Percentiles rank a stretch among this genome's conserved stretches.
These are phyloP conservation scores for Melanaphis sacchari DNA, from an alignment of 1,140 invertebrate species.

Conservation along the genomic window DNA sequence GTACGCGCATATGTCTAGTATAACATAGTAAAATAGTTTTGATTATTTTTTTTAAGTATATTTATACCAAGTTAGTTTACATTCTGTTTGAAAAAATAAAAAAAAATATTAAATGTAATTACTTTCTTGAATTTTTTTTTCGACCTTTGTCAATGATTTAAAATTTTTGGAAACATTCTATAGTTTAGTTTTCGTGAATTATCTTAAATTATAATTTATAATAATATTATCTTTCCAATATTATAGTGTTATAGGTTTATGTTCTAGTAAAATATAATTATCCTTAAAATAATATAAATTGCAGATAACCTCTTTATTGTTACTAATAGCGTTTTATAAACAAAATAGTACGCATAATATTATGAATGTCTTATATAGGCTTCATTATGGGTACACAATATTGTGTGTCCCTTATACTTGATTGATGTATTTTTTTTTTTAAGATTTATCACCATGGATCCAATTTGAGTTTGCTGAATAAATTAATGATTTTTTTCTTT, in stretches of 20 bases:
- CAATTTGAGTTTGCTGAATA: conserved; percentile 30
- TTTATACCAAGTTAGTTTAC: background rate
- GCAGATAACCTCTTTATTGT: background rate
- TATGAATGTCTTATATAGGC: background rate
- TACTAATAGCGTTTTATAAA: background rate
- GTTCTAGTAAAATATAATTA: background rate
- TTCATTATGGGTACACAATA: conserved; percentile 2
- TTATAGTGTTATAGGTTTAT: background rate
- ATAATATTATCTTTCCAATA: too few relatives aligned
- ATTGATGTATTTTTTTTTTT: conserved; percentile 32
- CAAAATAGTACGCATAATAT: conserved; percentile 10
- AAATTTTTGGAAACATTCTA: background rate
- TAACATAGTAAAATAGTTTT: background rate
- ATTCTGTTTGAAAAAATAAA: background rate
- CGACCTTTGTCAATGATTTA: background rate
- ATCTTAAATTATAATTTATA: background rate
- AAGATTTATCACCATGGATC: conserved; percentile 25
- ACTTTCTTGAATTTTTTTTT: background rate
- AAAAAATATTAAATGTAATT: background rate
- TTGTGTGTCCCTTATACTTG: background rate
- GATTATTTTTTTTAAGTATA: background rate
- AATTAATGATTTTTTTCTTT: conserved; percentile 44
- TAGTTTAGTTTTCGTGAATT: background rate
- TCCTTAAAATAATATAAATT: background rate
- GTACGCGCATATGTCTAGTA: rapidly evolving